A percentile compares a stretch with the other conserved stretches of the same genome.
Conservation (phyloP, 2,113 vertebrate genomes). For the Oryzias woworae region DNA sequence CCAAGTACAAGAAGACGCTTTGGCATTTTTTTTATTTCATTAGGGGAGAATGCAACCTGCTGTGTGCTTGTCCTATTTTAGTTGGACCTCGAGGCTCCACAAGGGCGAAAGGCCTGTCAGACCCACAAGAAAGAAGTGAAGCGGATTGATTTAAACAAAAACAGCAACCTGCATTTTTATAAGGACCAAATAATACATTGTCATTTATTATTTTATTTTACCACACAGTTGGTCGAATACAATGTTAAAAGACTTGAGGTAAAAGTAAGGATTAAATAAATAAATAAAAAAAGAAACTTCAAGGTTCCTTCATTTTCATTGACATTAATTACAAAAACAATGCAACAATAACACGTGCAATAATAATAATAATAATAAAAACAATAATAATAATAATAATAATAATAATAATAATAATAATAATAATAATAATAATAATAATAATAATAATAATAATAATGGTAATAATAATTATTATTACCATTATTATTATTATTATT, state of each 20-base stretch:
- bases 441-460: too few species aligned
- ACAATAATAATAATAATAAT: constrained; percentile 49
- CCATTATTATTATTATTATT: too few species aligned
- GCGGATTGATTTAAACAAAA: neutral
- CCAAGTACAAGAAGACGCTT: neutral
- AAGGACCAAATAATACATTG: constrained; percentile 27
- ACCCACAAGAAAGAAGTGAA: too few species aligned
- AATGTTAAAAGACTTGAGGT: constrained; percentile 68
- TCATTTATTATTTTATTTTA: constrained; percentile 68
- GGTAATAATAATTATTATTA: too few species aligned
- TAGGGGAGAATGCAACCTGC: neutral
- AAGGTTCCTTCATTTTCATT: constrained; percentile 53
- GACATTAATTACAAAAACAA: constrained; percentile 70
- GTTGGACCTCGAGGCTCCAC: too few species aligned
- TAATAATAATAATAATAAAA: constrained; percentile 60
- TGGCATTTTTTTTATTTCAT: neutral
- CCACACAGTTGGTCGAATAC: constrained; percentile 73
- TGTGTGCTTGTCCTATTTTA: too few species aligned
- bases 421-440: too few species aligned
- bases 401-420: neutral
- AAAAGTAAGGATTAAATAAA: constrained; percentile 42
- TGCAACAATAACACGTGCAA: constrained; percentile 67
- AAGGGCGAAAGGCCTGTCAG: neutral
- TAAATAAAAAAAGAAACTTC: constrained; percentile 31
- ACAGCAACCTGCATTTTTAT: neutral